Evolutionary conservation across 2,797 vertebrate species (phyloP), one percentile per base, ranked within the genome.

Genomic region (Clangula hyemalis): DNA sequence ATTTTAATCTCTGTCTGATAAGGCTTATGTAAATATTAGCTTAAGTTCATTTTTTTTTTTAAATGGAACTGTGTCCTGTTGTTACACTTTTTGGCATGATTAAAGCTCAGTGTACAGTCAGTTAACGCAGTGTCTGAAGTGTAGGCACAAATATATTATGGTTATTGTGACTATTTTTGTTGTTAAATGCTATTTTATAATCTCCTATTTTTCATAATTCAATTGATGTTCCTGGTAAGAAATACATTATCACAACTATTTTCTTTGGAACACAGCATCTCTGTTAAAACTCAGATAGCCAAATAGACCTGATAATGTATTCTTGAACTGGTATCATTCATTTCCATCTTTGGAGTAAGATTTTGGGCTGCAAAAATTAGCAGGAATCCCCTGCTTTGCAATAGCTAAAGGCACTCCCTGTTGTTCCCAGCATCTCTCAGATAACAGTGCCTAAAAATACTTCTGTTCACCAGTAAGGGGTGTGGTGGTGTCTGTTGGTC

Each of bases 371-470:
- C 39, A 77, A 36, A 93, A 87, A 28, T 91, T 87, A 89, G 57
- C 71, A 93, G 88, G 47, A 91, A 82, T 89, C 19, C 65, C 36
- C 75, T 79, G 69, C 60, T 89, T 93, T 58, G 56, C 72, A 72
- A 24, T n/a, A 80, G 77, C 68, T 92, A 83, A 58, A 0, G 6
- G 24, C 69, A 74, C 30, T 83, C 49, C 58, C 53, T 75, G 69
- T 74, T 92, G 65, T 82, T 88, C 89, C 60, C 85, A 90, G 80
- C 21, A n/a, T 76, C 56, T 91, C 66, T 69, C 77, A 61, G 73
- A 51, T 60, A 72, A 66, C 64, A n/a, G n/a, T 72, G 54, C 34
- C 57, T 95, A 80, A 95, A 94, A 95, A 41, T 64, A 78, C 2
- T 15, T 69, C 47, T 5, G 16, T 89, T 90, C 25, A 13, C 16